Conservation (phyloP, 2,888 invertebrate species). For the Carterocephalus palaemon region DNA sequence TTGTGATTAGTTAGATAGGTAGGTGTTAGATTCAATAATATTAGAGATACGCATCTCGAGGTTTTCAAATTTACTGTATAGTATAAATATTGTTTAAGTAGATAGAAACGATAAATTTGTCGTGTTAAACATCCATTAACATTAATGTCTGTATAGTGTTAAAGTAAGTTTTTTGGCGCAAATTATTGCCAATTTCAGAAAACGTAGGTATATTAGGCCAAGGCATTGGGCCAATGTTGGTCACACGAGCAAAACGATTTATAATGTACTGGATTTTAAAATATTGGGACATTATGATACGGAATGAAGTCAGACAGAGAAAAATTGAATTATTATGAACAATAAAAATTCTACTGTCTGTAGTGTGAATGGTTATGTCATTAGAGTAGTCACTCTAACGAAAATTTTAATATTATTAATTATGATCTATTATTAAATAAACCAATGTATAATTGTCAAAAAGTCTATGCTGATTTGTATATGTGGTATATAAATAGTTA, state of each 20-base stretch:
- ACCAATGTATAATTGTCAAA: too few relatives aligned
- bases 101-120: slow-evolving; percentile 7
- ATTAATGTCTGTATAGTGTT: slow-evolving; percentile 12
- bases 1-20: slow-evolving; percentile 12
- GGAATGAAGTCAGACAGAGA: slow-evolving; percentile 4
- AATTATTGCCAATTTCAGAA: slow-evolving; percentile 7
- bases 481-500: slow-evolving; percentile 55
- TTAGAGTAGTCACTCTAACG: slow-evolving; percentile 36
- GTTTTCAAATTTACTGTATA: too few relatives aligned
- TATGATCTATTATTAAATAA: too few relatives aligned
- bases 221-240: slow-evolving; percentile 10
- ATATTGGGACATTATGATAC: slow-evolving; percentile 7
- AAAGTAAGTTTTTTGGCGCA: slow-evolving; percentile 12
- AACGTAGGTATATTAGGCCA: slow-evolving; percentile 11
- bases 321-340: slow-evolving; percentile 19
- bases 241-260: too few relatives aligned
- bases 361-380: slow-evolving; percentile 32
- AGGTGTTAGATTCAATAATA: too few relatives aligned
- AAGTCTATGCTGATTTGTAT: too few relatives aligned
- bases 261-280: too few relatives aligned
- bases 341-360: slow-evolving; percentile 34
- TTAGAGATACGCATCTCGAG: too few relatives aligned
- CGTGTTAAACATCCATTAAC: slow-evolving; percentile 7
- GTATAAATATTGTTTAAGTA: slow-evolving; percentile 12
- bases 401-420: slow-evolving; percentile 36